Percentiles rank a stretch among this genome's conserved stretches.
Conservation (phyloP, 2,888 invertebrate genomes). For the Zonitis immaculata region DNA sequence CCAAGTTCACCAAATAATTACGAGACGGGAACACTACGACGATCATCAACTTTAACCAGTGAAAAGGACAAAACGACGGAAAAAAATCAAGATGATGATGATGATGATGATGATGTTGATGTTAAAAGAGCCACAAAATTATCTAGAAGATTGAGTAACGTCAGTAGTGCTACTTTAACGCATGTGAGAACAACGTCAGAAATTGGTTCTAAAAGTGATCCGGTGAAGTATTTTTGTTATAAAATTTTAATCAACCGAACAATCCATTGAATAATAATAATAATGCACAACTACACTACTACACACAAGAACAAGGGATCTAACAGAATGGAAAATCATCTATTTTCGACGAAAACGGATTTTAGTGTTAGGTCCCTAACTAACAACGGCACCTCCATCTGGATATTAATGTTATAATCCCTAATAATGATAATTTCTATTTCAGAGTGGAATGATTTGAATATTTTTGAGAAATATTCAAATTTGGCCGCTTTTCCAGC, state of each 20-base stretch:
- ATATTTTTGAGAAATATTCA: neutral
- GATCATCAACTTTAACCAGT: slow-evolving; percentile 48
- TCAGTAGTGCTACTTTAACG: slow-evolving; percentile 57
- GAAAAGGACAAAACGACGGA: slow-evolving; percentile 42
- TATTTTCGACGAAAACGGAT: too few species aligned
- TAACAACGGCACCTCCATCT: neutral
- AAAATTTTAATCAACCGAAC: neutral
- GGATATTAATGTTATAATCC: neutral
- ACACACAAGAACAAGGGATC: neutral
- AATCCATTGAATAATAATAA: neutral
- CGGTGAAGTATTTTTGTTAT: slow-evolving; percentile 43
- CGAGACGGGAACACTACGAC: slow-evolving; percentile 39
- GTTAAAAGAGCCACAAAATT: slow-evolving; percentile 16
- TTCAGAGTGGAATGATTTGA: neutral
- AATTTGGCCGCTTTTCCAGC: slow-evolving; percentile 1
- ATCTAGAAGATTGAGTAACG: slow-evolving; percentile 50
- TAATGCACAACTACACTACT: neutral
- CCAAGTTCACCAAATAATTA: slow-evolving; percentile 36
- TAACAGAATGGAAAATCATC: too few species aligned
- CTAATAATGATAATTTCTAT: too few species aligned
- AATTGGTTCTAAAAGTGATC: slow-evolving; percentile 46
- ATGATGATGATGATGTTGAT: slow-evolving; percentile 12
- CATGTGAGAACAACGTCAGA: slow-evolving; percentile 54
- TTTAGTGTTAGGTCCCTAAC: too few species aligned
- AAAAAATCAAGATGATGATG: slow-evolving; percentile 29